phyloP scores from a whole-genome alignment of 2,113 vertebrate species.

The Nycticebus coucang region DNA sequence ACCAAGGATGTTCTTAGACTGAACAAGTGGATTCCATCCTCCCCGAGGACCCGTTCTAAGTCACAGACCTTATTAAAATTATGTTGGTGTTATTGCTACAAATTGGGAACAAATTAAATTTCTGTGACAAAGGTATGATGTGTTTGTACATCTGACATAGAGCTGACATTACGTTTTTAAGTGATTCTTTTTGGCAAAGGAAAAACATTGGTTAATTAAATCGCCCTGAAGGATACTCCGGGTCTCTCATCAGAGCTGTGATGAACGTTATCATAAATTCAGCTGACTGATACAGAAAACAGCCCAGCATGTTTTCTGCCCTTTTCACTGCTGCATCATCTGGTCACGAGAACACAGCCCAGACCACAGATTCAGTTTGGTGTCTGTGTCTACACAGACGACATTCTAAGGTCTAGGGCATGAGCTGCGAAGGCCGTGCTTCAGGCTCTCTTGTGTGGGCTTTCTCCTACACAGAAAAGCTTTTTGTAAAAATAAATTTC shows the following conservation, averaged over 20 bases:
- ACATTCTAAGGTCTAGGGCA: rapidly evolving
- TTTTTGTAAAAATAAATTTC: neutral
- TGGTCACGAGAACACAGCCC: rapidly evolving
- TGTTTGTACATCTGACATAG: neutral
- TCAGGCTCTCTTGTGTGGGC: rapidly evolving
- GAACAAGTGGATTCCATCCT: neutral
- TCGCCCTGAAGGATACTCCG: neutral
- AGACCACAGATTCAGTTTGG: rapidly evolving
- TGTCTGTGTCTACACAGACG: rapidly evolving
- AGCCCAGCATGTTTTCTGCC: rapidly evolving
- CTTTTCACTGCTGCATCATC: too few relatives aligned
- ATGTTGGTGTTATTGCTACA: neutral
- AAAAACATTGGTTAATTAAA: neutral
- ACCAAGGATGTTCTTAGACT: neutral
- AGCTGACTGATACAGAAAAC: neutral
- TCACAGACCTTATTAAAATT: neutral
- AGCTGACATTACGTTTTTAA: neutral
- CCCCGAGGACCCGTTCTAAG: neutral
- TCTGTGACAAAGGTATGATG: neutral
- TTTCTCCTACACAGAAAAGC: neutral
- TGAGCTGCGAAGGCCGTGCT: rapidly evolving
- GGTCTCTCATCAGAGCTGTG: neutral
- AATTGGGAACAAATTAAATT: neutral
- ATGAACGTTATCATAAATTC: neutral
- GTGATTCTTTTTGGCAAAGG: neutral